Percentiles rank a stretch among this genome's conserved stretches.
Conservation (phyloP, 2,888 invertebrate species). For the Gerris lacustris region DNA sequence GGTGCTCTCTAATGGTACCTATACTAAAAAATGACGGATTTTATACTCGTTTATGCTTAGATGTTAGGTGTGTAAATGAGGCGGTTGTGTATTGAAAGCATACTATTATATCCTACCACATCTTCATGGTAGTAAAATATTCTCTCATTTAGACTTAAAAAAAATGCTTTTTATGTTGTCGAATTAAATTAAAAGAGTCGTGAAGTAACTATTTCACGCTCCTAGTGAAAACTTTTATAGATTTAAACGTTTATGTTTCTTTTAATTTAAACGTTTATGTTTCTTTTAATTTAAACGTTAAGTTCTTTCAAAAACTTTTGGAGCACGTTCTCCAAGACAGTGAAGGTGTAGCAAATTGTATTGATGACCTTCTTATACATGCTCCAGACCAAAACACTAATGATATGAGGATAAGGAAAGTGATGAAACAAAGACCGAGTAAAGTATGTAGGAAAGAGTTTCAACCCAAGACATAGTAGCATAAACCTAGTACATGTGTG, state of each 20-base stretch:
- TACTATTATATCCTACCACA: neutral
- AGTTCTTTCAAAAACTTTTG: slow-evolving; percentile 25
- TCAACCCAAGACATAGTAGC: no score
- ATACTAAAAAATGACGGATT: neutral
- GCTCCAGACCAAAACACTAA: slow-evolving; percentile 15
- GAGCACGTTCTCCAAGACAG: slow-evolving; percentile 24
- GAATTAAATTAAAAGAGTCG: neutral
- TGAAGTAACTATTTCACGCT: slow-evolving; percentile 23
- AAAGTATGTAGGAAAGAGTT: no score
- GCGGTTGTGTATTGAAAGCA: neutral
- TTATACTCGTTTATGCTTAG: neutral
- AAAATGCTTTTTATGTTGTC: neutral
- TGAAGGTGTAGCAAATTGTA: slow-evolving; percentile 16
- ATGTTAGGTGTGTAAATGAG: neutral
- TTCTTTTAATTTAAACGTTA: slow-evolving; percentile 25
- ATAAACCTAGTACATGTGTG: no score
- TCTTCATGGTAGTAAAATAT: neutral
- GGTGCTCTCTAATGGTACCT: neutral
- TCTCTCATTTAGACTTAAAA: neutral
- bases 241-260: slow-evolving; percentile 29
- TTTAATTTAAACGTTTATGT: no score
- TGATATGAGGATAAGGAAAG: slow-evolving; percentile 8
- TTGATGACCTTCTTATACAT: slow-evolving; percentile 20
- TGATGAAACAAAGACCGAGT: no score
- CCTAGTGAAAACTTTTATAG: slow-evolving; percentile 28